Conservation (phyloP, 2,797 vertebrate species). For the Psittacula echo region DNA sequence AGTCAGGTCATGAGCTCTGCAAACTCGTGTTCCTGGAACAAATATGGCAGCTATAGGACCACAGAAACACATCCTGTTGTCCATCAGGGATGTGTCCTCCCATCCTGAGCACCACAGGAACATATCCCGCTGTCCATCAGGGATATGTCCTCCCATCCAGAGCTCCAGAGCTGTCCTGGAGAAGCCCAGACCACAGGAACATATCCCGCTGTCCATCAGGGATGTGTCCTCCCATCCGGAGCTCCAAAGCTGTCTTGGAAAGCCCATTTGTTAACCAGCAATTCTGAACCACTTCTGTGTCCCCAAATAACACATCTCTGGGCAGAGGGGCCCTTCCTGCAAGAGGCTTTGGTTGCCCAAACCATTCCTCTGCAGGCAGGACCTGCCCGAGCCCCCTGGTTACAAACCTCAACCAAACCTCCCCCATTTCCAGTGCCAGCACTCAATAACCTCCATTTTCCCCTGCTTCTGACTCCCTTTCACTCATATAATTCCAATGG, state of each 20-base stretch:
- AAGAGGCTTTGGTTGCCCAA: not conserved
- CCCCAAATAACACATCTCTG: not conserved
- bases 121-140: no score
- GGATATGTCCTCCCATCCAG: not conserved
- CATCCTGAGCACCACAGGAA: no score
- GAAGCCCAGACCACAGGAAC: no score
- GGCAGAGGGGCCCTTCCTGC: not conserved
- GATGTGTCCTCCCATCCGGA: no score
- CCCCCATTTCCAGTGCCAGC: not conserved
- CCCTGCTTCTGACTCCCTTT: not conserved
- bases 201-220: no score
- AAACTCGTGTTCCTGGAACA: not conserved
- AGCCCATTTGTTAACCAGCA: not conserved
- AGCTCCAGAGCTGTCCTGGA: not conserved
- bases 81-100: not conserved
- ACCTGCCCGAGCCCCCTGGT: not conserved
- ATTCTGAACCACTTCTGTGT: fast-evolving
- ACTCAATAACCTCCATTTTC: not conserved
- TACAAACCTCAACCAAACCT: fast-evolving
- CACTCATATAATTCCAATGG: fast-evolving
- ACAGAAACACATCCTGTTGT: not conserved
- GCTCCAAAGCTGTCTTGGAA: not conserved
- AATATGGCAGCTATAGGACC: fast-evolving
- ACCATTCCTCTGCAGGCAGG: not conserved
- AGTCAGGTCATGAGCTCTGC: not conserved